Evolutionary conservation across 2,113 vertebrate genomes (phyloP).

Genomic region (Tamias sibiricus): DNA sequence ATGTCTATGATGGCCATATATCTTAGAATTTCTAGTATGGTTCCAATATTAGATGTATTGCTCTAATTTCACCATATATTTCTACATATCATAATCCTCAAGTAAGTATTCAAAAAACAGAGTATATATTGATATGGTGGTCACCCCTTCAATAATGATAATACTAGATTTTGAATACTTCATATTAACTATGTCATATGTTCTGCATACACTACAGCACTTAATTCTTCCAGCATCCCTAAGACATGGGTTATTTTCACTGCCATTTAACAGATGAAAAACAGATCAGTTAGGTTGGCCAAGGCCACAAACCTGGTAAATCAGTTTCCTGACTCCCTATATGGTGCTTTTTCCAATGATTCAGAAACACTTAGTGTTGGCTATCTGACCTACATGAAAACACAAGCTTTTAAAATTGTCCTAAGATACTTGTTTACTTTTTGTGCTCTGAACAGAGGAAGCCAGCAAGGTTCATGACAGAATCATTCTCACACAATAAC

Average conservation of each 20-base stretch:
- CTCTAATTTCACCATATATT: neutral
- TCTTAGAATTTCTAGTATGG: neutral
- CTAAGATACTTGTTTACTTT: neutral
- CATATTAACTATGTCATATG: neutral
- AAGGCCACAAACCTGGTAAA: neutral
- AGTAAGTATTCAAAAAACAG: neutral
- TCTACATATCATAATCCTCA: conserved; percentile 26
- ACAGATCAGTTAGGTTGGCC: neutral
- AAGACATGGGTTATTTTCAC: neutral
- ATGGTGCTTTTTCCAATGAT: neutral
- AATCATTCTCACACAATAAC: neutral
- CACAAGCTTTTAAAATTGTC: neutral
- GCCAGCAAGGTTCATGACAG: neutral
- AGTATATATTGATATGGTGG: neutral
- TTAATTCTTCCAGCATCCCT: conserved; percentile 16
- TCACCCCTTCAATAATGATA: conserved; percentile 9
- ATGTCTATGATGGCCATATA: neutral
- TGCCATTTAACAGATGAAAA: conserved; percentile 4
- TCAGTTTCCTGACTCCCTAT: neutral
- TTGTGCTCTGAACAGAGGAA: conserved; percentile 49
- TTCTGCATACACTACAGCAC: neutral
- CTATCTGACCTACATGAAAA: neutral
- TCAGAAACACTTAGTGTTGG: neutral
- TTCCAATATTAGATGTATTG: neutral
- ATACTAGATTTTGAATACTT: conserved; percentile 1